Conservation (phyloP, 2,113 vertebrate genomes). For the Chinchilla lanigera region DNA sequence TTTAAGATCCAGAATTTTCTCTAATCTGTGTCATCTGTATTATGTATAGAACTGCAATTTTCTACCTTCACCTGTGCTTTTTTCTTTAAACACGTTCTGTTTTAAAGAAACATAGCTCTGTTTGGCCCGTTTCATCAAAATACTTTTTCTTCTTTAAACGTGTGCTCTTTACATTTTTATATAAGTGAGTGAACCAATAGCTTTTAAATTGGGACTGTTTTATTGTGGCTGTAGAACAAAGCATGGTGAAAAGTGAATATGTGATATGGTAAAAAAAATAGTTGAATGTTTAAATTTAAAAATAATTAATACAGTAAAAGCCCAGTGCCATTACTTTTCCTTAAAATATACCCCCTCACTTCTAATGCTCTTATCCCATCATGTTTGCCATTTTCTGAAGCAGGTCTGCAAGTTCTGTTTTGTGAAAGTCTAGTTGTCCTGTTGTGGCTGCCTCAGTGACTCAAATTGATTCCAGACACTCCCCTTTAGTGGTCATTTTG, state of each 20-base stretch:
- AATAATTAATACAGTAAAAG: not conserved
- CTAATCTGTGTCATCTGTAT: not conserved
- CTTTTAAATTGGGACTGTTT: conserved; percentile 42
- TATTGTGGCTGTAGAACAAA: not conserved
- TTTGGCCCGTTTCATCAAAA: not conserved
- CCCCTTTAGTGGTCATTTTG: not conserved
- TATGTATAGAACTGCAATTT: not conserved
- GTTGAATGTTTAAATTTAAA: not conserved
- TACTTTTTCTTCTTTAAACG: not conserved
- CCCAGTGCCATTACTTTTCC: not conserved
- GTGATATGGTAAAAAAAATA: not conserved
- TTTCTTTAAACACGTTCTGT: too few relatives aligned
- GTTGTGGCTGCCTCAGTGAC: not conserved
- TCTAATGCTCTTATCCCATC: not conserved
- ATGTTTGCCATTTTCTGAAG: not conserved
- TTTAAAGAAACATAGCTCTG: not conserved
- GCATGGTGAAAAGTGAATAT: not conserved
- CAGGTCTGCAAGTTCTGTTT: not conserved
- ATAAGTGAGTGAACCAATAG: not conserved
- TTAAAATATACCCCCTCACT: not conserved
- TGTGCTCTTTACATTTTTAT: not conserved
- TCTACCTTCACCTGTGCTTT: not conserved
- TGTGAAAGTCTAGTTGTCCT: not conserved
- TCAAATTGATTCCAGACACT: not conserved
- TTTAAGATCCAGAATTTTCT: not conserved